Conservation (phyloP, 2,888 invertebrate species). For the Metellina segmentata region DNA sequence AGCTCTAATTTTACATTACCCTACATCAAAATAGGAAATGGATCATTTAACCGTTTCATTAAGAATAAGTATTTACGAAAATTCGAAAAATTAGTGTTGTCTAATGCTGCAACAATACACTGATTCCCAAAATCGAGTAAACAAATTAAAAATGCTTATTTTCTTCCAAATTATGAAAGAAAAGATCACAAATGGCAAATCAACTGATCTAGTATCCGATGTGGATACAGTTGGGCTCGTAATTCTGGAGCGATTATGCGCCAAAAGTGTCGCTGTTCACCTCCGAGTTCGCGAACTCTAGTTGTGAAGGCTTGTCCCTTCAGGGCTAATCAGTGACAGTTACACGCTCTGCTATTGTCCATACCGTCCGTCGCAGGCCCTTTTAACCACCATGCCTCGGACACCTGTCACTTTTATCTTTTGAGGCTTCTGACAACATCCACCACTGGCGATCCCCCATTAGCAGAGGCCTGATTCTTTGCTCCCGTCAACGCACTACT, state of each 20-base stretch:
- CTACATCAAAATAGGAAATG: too few relatives aligned
- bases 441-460: constrained; percentile 49
- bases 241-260: constrained; percentile 5
- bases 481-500: background rate
- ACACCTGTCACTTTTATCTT: constrained; percentile 74
- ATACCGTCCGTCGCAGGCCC: constrained; percentile 57
- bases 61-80: too few relatives aligned
- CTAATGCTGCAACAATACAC: too few relatives aligned
- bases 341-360: constrained; percentile 75
- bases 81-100: too few relatives aligned
- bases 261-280: constrained; percentile 30
- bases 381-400: constrained; percentile 72
- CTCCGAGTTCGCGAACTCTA: constrained; percentile 56
- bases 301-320: constrained; percentile 71
- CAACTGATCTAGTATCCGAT: too few relatives aligned
- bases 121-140: too few relatives aligned
- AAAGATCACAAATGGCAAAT: too few relatives aligned
- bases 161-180: too few relatives aligned
- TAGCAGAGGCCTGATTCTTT: constrained; percentile 6
- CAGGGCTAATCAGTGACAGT: constrained; percentile 75
- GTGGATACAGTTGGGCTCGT: too few relatives aligned
- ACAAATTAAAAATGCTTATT: too few relatives aligned
- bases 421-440: constrained; percentile 39
- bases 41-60: too few relatives aligned
- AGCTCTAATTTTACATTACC: too few relatives aligned